Base-by-base conservation (phyloP, 2,113 vertebrate species). In the Brevimyrus niger region DNA sequence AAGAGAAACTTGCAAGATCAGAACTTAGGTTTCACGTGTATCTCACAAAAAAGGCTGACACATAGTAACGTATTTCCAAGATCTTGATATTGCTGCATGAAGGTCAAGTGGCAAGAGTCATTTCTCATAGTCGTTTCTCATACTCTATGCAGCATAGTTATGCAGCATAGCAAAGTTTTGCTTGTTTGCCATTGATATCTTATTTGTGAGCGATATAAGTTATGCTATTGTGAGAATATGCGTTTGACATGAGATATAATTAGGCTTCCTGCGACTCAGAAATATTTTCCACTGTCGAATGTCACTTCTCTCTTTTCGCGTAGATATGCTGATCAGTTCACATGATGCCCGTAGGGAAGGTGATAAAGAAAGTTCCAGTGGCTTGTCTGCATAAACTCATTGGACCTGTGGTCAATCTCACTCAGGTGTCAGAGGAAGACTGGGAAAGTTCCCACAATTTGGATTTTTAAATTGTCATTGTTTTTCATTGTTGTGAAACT, bases 231-330 rank as follows among this genome's bases (percentile, higher is more conserved):
- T 86, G 83, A 86, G n/a, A 27, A 86, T 27, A 27, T 44, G 82
- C 46, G n/a, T 85, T 23, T 47, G 42, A 85, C 38, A 85, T 48
- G 46, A 48, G 73, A 80, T 80, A 80, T 80, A 42, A 80, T 80
- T 80, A 42, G 73, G 73, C 73, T 80, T 80, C 73, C 73, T 80
- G 73, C 35, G 35, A 80, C 73, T 19, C 69, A 76, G 73, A 80
- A 80, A 80, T 86, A 48, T 86, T 86, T 86, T 86, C 82, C 83
- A 48, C 83, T 47, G 83, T 46, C 11, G 46, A 48, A 44, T 48
- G 44, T 17, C 61, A 44, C 87, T 61, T 38, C 42, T 86, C 38
- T 44, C 44, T 47, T 35, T 47, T 50, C 6, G 73, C 6, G 1
- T 76, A 47, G 83, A 47, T n/a, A 50, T 19, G 47, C 44, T 48